phyloP scores from a whole-genome alignment of 2,888 invertebrate species.

The Pomacea canaliculata region DNA sequence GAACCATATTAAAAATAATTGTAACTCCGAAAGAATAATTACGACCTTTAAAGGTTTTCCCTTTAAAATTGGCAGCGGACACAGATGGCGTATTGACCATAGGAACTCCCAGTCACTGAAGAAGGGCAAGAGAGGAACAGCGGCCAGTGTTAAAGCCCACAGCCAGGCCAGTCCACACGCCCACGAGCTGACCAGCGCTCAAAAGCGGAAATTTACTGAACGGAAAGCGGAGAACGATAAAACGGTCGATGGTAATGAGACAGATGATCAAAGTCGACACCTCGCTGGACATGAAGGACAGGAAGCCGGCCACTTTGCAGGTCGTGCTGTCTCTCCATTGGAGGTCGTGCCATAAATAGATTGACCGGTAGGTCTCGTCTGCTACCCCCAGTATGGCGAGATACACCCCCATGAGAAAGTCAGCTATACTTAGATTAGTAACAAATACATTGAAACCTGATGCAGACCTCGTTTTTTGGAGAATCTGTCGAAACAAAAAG shows the following conservation, averaged over 20 bases:
- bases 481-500: slow-evolving; percentile 25
- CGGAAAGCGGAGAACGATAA: slow-evolving; percentile 75
- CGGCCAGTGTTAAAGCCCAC: slow-evolving; percentile 50
- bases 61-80: slow-evolving; percentile 39
- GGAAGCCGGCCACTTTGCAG: slow-evolving; percentile 45
- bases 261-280: slow-evolving; percentile 76
- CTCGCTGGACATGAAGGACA: slow-evolving; percentile 72
- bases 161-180: slow-evolving; percentile 47
- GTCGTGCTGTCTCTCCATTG: slow-evolving; percentile 42
- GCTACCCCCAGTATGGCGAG: slow-evolving; percentile 43
- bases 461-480: not conserved
- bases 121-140: slow-evolving; percentile 55
- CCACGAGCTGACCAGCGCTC: slow-evolving; percentile 43
- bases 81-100: slow-evolving; percentile 59
- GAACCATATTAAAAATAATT: too few species aligned
- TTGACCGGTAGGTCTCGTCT: slow-evolving; percentile 40
- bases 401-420: slow-evolving; percentile 45
- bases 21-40: too few species aligned
- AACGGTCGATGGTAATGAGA: slow-evolving; percentile 76
- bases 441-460: not conserved
- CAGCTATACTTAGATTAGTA: not conserved
- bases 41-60: too few species aligned
- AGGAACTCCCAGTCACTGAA: slow-evolving; percentile 49
- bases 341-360: slow-evolving; percentile 43
- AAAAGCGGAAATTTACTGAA: slow-evolving; percentile 40